Base-by-base conservation (phyloP, 1,140 invertebrate species). In the Oppia nitens region DNA sequence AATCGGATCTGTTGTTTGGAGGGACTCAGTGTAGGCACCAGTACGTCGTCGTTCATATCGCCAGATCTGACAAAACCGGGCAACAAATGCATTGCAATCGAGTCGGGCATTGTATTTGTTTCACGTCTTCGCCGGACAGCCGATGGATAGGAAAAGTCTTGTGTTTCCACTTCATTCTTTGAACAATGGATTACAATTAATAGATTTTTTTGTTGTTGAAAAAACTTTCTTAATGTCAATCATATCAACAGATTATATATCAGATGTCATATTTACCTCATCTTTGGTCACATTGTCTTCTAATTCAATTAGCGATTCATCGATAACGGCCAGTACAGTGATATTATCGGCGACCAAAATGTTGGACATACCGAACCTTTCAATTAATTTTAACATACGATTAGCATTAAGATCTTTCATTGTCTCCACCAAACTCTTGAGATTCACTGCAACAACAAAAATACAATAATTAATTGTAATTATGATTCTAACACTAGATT, bases 311-410 rank as follows among this genome's bases (percentile, higher is more conserved):
- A 79, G 69, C 14, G 77, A 76, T 20, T 72, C 69, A 64, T 80
- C 74, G 0, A 69, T 73, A 51, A 78, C 78, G 45, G 75, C 69
- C 55, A 81, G 79, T 9, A 80, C 60, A 0, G 79, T 79, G 12
- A 75, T 66, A 60, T 75, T 79, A 53, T 66, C 70, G 3, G 64
- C 60, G 27, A 67, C 60, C 23, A 77, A 66, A 26, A 70, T 71
- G n/a, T 69, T 67, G 20, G 72, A 65, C 14, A 78, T 57, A 3
- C 71, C 73, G 11, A 69, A 66, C 25, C 66, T 71, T 60, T 71
- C 69, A 4, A 76, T 71, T 48, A 76, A 69, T 47, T 71, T 69
- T 11, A 73, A 65, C 68, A 80, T 79, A 63, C 77, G 74, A 29
- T 73, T 74, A 52, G 72, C 71, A 6, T 74, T 76, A 64, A 79